phyloP scores from a whole-genome alignment of 2,113 vertebrate species.

The Mus pahari region DNA sequence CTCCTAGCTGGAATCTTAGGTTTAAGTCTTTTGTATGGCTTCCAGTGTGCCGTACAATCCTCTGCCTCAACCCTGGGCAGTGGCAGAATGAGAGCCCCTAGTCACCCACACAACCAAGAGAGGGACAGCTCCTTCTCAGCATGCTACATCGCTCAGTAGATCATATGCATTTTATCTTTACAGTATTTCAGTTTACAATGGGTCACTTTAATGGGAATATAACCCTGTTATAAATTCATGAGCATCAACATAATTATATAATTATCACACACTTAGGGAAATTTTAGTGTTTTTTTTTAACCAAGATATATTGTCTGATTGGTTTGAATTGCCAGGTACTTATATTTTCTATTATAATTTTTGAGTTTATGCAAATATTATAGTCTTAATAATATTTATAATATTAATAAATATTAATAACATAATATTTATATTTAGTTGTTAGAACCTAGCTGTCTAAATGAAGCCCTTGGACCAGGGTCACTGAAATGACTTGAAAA shows the following conservation, averaged over 20 bases:
- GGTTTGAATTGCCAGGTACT: background rate
- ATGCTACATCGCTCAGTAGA: background rate
- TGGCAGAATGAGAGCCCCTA: too few species aligned
- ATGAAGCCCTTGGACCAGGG: background rate
- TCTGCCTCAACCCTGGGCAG: background rate
- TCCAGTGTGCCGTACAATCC: too few species aligned
- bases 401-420: too few species aligned
- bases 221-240: background rate
- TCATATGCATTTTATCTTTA: background rate
- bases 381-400: background rate
- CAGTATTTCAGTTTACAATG: background rate
- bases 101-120: background rate
- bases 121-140: too few species aligned
- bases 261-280: background rate
- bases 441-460: background rate
- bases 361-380: background rate
- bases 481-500: background rate
- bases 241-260: background rate
- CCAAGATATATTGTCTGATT: background rate
- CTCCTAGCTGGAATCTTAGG: background rate
- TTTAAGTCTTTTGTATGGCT: background rate
- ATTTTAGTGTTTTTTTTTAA: background rate
- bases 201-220: background rate
- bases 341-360: background rate
- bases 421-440: background rate